Base-by-base conservation (phyloP, 2,888 invertebrate genomes). In the Mycalesis mineus region DNA sequence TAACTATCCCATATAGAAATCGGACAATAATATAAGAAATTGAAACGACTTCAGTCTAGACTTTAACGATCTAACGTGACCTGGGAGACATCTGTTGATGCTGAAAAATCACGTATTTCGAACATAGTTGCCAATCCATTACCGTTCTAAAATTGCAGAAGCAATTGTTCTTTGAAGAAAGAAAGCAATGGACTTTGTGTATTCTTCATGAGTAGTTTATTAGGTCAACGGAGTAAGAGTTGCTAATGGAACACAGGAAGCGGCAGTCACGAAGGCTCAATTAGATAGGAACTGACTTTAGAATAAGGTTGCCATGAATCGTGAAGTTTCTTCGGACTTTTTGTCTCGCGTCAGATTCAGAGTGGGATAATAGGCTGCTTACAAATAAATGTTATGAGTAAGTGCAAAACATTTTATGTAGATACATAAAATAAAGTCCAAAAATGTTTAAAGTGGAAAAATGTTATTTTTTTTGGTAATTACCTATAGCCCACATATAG, bases 231-330 rank as follows among this genome's bases (percentile, higher is more conserved):
- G 29, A 41, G 51, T 67, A 60, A 75, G 81, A 65, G 61, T 58
- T 73, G 75, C 71, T 84, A 85, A 85, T 84, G 84, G 84, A 81
- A 73, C 74, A 74, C 58, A 74, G 74, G 74, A 71, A 77, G 74
- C 73, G 75, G 78, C 73, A 82, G 84, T 84, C 84, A 84, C 84
- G 82, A 71, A 81, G 78, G 61, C 60, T 61, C 85, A 85, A 86
- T 86, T 86, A 86, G 82, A 85, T 80, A 77, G 77, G 73, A 74
- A 75, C 58, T 63, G 74, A 76, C 73, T 71, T 67, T 74, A 13
- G 13, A 9, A 45, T 45, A 53, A 37, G 44, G 17, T 52, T 13
- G 11, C 31, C 51, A 41, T 7, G 9, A 8, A 1, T 9, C 15
- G 2, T 33, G 9, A 9, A 9, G 1, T 8, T 33, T 47, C 11